Conservation (phyloP, 1,140 invertebrate genomes). For the Pogonus chalceus region DNA sequence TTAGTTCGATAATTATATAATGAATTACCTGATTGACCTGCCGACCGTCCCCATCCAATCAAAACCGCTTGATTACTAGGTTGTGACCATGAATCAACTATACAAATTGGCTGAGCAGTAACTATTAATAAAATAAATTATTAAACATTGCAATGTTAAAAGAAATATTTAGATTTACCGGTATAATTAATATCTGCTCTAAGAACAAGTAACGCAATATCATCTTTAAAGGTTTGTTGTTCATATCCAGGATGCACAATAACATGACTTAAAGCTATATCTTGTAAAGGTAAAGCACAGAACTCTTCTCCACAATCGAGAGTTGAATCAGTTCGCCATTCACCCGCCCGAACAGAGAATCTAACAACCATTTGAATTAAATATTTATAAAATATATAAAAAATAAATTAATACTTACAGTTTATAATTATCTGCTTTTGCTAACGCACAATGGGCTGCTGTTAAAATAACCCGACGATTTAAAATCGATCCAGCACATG, state of each 20-base stretch:
- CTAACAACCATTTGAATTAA: conserved; percentile 27
- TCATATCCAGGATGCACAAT: conserved; percentile 59
- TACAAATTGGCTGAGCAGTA: conserved; percentile 42
- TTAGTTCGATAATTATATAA: no score
- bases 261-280: conserved; percentile 52
- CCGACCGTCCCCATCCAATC: conserved; percentile 34
- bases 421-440: conserved; percentile 54
- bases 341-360: conserved; percentile 51
- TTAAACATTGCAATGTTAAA: not conserved
- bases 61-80: conserved; percentile 36
- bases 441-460: conserved; percentile 59
- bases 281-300: conserved; percentile 51
- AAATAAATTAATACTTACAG: conserved; percentile 41
- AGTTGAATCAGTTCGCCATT: conserved; percentile 48
- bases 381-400: conserved; percentile 1
- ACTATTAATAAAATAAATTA: conserved; percentile 31
- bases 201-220: conserved; percentile 54
- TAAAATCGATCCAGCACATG: conserved; percentile 59
- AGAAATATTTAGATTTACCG: conserved; percentile 35
- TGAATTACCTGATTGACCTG: conserved; percentile 30
- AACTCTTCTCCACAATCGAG: conserved; percentile 57
- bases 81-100: conserved; percentile 38
- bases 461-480: conserved; percentile 50
- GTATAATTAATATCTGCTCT: conserved; percentile 55
- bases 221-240: conserved; percentile 53